phyloP scores from a whole-genome alignment of 2,113 vertebrate species.

The Phoenicopterus ruber region DNA sequence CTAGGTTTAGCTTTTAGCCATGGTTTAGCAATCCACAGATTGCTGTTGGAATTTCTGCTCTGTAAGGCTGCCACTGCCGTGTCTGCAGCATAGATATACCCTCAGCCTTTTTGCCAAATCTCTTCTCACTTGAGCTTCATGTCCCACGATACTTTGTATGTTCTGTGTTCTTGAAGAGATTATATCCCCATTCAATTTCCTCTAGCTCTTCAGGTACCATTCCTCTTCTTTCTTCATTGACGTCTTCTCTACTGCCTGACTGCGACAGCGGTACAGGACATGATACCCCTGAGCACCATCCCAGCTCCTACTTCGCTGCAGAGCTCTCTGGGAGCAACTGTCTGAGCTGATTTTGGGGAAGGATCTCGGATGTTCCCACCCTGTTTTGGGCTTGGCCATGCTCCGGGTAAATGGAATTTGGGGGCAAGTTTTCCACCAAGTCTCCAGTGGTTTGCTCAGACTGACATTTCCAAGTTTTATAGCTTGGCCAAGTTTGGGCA shows the following conservation, averaged over 20 bases:
- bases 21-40: not conserved
- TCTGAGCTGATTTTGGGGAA: not conserved
- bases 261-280: not conserved
- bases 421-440: not conserved
- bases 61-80: not conserved
- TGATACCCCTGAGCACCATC: not conserved
- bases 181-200: not conserved
- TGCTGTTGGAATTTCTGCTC: not conserved
- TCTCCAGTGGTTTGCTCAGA: not conserved
- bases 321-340: not conserved
- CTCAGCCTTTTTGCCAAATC: not conserved
- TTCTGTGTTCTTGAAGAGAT: not conserved
- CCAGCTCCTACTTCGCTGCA: not conserved
- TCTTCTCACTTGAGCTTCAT: not conserved
- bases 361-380: not conserved
- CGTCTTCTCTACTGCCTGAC: not conserved
- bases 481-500: not conserved
- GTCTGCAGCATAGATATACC: not conserved
- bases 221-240: not conserved
- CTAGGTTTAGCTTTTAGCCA: not conserved
- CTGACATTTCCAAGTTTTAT: not conserved
- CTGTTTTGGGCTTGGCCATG: not conserved
- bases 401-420: not conserved
- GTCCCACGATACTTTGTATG: not conserved
- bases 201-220: not conserved